A percentile compares a stretch with the other conserved stretches of the same genome.
Evolutionary conservation across 2,113 vertebrate genomes (phyloP).

Genomic region (Leucoraja erinaceus): DNA sequence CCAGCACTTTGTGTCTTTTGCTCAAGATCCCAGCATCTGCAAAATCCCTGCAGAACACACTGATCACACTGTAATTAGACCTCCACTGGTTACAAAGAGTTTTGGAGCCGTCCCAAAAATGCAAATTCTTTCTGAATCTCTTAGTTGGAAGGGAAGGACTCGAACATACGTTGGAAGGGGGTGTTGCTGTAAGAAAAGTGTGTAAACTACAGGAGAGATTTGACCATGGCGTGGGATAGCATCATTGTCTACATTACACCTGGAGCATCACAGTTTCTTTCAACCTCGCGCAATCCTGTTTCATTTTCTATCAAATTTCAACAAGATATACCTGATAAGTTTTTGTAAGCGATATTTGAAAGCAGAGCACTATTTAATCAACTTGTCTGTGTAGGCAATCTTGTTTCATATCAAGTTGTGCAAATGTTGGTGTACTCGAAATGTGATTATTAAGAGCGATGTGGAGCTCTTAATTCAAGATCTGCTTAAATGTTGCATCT

Average conservation of each 20-base stretch:
- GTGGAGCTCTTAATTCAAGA: not conserved
- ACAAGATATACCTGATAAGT: constrained; percentile 10
- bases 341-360: not conserved
- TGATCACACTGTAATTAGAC: not conserved
- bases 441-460: not conserved
- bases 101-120: not conserved
- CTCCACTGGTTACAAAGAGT: not conserved
- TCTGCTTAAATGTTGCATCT: constrained; percentile 21
- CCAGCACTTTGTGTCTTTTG: too few species aligned
- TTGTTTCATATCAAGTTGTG: constrained; percentile 10
- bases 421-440: not conserved
- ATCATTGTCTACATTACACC: not conserved
- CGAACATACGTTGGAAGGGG: not conserved
- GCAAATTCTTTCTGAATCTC: not conserved
- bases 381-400: not conserved
- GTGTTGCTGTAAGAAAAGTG: too few species aligned
- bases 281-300: not conserved
- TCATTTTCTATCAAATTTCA: constrained; percentile 14
- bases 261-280: not conserved
- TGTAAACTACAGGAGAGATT: not conserved
- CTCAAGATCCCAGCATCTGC: too few species aligned
- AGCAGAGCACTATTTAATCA: not conserved
- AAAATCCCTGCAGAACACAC: too few species aligned
- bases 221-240: not conserved
- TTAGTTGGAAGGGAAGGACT: not conserved